phyloP scores from a whole-genome alignment of 2,888 invertebrate species.

The Eutolmus rufibarbis region DNA sequence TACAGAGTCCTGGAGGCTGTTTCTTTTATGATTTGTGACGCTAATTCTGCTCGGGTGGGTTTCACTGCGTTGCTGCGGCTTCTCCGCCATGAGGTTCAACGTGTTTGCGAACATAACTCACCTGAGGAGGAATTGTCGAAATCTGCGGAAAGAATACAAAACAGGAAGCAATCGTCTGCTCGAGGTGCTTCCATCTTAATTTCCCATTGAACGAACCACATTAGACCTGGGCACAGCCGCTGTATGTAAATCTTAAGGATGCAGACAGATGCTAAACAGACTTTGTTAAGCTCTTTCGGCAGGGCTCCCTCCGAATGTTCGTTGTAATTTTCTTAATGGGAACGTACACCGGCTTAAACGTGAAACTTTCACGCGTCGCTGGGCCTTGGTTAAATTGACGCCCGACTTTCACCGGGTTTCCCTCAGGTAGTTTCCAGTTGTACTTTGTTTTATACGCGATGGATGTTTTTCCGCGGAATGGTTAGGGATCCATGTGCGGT shows the following conservation, averaged over 20 bases:
- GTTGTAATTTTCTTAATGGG: constrained; percentile 30
- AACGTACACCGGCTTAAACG: neutral
- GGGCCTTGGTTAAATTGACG: neutral
- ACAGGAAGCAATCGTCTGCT: neutral
- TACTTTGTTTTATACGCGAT: neutral
- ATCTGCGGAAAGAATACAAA: neutral
- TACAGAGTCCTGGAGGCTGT: neutral
- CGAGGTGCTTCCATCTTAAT: constrained; percentile 18
- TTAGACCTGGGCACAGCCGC: neutral
- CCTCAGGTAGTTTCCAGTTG: neutral
- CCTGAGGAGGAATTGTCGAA: constrained; percentile 8
- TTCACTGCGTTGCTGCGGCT: neutral
- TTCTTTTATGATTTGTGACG: constrained; percentile 34
- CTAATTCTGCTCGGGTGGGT: constrained; percentile 25
- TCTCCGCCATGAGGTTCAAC: neutral
- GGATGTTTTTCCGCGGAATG: neutral
- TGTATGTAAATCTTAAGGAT: constrained; percentile 16
- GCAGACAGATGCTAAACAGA: constrained; percentile 38
- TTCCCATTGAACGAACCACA: constrained; percentile 18
- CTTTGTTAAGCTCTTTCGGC: neutral
- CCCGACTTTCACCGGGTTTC: neutral
- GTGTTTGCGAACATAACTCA: constrained; percentile 1
- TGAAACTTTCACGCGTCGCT: constrained; percentile 17
- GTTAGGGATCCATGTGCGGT: neutral
- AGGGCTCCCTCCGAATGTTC: neutral